Conservation (phyloP, 1,140 invertebrate genomes). For the Cherax quadricarinatus region DNA sequence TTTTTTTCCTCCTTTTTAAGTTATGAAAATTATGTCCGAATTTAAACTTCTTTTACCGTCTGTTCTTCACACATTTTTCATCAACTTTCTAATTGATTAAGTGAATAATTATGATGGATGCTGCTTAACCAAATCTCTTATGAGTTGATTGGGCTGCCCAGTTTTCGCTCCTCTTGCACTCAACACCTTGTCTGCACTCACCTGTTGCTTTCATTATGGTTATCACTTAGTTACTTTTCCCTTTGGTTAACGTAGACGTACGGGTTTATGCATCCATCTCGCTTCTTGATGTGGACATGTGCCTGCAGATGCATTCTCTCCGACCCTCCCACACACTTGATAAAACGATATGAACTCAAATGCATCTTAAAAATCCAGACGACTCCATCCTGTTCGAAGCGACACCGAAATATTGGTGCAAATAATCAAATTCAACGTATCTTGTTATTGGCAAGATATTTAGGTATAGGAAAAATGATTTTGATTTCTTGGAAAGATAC, state of each 20-base stretch:
- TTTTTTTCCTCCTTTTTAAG: not conserved
- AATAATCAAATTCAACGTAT: too few relatives aligned
- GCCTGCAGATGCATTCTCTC: not conserved
- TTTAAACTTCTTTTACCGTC: not conserved
- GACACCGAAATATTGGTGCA: too few relatives aligned
- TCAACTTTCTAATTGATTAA: not conserved
- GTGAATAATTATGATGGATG: not conserved
- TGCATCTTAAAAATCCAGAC: too few relatives aligned
- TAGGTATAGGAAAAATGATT: too few relatives aligned
- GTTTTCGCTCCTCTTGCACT: not conserved
- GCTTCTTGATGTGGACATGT: slow-evolving; percentile 7
- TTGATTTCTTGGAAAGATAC: too few relatives aligned
- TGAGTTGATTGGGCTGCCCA: not conserved
- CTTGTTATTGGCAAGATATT: too few relatives aligned
- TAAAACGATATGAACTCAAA: too few relatives aligned
- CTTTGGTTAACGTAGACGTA: not conserved
- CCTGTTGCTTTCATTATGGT: slow-evolving; percentile 4
- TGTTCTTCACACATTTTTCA: not conserved
- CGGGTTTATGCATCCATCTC: not conserved
- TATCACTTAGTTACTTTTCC: not conserved
- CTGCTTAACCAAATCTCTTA: not conserved
- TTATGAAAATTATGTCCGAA: not conserved
- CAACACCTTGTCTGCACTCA: not conserved
- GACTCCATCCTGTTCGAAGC: too few relatives aligned
- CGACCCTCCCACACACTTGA: not conserved